Conservation (phyloP, 2,888 invertebrate genomes). For the Abscondita cerata region DNA sequence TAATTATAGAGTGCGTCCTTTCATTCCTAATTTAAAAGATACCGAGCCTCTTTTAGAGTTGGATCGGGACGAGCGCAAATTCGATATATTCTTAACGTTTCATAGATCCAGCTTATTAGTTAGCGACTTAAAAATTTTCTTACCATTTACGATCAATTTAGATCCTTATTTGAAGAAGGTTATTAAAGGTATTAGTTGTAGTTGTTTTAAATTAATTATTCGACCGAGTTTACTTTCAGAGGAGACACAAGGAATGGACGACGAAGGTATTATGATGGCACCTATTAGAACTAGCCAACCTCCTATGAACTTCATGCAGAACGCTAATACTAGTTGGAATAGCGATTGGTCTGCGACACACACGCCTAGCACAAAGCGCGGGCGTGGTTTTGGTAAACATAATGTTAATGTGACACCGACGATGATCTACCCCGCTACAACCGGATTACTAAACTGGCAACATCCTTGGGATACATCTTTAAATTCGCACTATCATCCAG, state of each 20-base stretch:
- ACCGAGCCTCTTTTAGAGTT: slow-evolving; percentile 88
- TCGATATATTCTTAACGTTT: slow-evolving; percentile 90
- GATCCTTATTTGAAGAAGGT: slow-evolving; percentile 98
- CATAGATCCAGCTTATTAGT: slow-evolving; percentile 86
- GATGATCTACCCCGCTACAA: slow-evolving; percentile 48
- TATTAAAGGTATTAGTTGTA: slow-evolving; percentile 77
- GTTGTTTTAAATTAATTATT: neutral
- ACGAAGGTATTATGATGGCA: slow-evolving; percentile 58
- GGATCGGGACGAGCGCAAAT: slow-evolving; percentile 93
- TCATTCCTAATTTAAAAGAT: slow-evolving; percentile 84
- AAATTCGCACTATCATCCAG: slow-evolving; percentile 44
- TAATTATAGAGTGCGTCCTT: slow-evolving; percentile 73
- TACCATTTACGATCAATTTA: slow-evolving; percentile 97
- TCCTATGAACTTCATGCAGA: slow-evolving; percentile 31
- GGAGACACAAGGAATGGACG: slow-evolving; percentile 74
- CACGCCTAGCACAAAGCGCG: slow-evolving; percentile 37
- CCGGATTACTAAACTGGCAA: slow-evolving; percentile 52
- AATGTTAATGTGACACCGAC: slow-evolving; percentile 8
- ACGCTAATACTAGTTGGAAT: slow-evolving; percentile 17
- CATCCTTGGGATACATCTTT: slow-evolving; percentile 54
- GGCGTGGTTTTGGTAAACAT: neutral
- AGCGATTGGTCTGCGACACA: slow-evolving; percentile 19
- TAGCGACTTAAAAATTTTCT: slow-evolving; percentile 90
- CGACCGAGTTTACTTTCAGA: slow-evolving; percentile 60
- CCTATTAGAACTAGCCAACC: slow-evolving; percentile 39